These are phyloP conservation scores for Falco rusticolus DNA, from an alignment of 2,797 vertebrate species.

Conservation along the genomic window DNA sequence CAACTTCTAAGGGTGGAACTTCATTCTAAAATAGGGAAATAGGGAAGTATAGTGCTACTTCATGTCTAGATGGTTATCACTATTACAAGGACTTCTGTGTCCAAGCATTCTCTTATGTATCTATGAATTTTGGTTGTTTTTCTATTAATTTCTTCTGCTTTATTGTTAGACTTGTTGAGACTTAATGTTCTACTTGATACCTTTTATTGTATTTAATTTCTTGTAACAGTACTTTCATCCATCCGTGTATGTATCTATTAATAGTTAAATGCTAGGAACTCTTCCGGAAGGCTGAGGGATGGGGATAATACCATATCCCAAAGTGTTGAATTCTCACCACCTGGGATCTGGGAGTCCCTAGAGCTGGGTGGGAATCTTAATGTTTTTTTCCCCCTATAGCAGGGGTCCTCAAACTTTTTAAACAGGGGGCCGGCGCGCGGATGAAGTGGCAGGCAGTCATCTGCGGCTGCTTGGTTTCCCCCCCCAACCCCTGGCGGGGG, in stretches of 20 bases:
- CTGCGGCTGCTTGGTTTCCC: too few relatives aligned
- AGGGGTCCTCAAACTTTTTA: too few relatives aligned
- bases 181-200: not conserved
- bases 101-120: not conserved
- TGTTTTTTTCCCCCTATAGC: too few relatives aligned
- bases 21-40: not conserved
- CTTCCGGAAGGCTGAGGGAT: not conserved
- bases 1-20: not conserved
- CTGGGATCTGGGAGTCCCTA: not conserved
- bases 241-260: not conserved
- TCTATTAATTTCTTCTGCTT: not conserved
- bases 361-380: not conserved
- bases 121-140: not conserved
- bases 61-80: not conserved
- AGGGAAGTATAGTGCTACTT: not conserved
- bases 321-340: not conserved
- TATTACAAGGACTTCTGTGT: not conserved
- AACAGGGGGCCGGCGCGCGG: too few relatives aligned
- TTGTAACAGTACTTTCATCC: not conserved
- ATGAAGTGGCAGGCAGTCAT: too few relatives aligned
- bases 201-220: not conserved
- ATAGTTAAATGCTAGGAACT: not conserved
- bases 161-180: not conserved
- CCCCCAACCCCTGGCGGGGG: too few relatives aligned
- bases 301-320: not conserved